Evolutionary conservation across 2,113 vertebrate genomes (phyloP).

Genomic region (Narcine bancroftii): DNA sequence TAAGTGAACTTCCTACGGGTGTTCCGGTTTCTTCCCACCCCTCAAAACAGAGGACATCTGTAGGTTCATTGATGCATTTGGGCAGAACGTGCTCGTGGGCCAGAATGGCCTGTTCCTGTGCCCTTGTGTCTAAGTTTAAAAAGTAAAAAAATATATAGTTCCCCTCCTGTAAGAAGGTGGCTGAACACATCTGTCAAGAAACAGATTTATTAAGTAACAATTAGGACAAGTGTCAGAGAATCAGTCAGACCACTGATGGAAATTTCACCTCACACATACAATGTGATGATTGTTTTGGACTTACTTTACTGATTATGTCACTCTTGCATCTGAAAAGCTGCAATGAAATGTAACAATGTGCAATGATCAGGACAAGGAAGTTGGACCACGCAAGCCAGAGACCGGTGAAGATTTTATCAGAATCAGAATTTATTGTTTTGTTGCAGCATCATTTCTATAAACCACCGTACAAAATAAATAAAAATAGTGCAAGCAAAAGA

Average conservation of each 20-base stretch:
- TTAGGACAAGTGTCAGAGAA: constrained; percentile 5
- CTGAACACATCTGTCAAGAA: not conserved
- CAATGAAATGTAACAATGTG: not conserved
- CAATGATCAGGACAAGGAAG: not conserved
- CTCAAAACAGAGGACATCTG: too few relatives aligned
- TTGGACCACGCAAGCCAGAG: not conserved
- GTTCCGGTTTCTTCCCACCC: too few relatives aligned
- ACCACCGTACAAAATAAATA: too few relatives aligned
- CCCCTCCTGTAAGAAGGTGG: not conserved
- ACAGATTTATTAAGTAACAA: not conserved
- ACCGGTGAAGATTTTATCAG: not conserved
- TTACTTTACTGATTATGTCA: not conserved
- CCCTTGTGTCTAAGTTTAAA: too few relatives aligned
- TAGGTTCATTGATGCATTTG: too few relatives aligned
- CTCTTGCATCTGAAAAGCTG: not conserved
- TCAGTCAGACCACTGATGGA: not conserved
- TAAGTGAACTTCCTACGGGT: too few relatives aligned
- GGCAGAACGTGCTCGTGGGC: too few relatives aligned
- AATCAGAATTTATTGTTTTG: too few relatives aligned
- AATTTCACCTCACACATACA: not conserved
- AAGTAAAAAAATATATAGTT: too few relatives aligned
- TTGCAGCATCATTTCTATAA: too few relatives aligned
- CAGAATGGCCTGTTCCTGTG: too few relatives aligned
- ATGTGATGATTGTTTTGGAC: not conserved
- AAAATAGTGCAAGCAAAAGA: too few relatives aligned